Evolutionary conservation across 2,797 vertebrate species (phyloP).

Genomic region (Betta splendens): DNA sequence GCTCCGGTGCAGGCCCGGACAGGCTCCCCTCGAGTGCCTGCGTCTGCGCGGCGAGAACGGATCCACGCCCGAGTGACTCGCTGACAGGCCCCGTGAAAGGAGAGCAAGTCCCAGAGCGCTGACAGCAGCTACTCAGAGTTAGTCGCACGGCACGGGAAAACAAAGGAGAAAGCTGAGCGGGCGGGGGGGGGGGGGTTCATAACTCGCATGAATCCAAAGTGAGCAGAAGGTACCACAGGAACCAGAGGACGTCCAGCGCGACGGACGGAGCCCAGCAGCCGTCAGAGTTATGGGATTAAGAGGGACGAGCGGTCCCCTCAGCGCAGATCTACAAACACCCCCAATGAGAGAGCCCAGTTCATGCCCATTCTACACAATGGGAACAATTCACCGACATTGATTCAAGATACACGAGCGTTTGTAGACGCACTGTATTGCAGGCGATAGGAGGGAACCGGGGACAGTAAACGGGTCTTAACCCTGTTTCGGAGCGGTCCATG

Average conservation of each 20-base stretch:
- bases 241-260: conserved; percentile 24
- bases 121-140: conserved; percentile 56
- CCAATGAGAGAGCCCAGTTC: conserved; percentile 7
- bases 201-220: conserved; percentile 17
- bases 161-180: conserved; percentile 57
- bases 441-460: no score
- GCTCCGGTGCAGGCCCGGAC: conserved; percentile 34
- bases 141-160: conserved; percentile 62
- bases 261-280: conserved; percentile 43
- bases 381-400: no score
- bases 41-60: conserved; percentile 53
- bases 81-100: conserved; percentile 63
- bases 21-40: conserved; percentile 39
- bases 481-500: conserved; percentile 38
- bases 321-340: conserved; percentile 3
- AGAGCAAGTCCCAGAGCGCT: conserved; percentile 61
- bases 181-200: no score
- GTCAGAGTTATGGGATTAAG: conserved; percentile 69
- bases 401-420: no score
- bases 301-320: conserved; percentile 34
- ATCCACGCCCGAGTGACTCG: conserved; percentile 59
- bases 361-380: no score
- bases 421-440: no score
- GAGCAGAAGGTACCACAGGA: conserved; percentile 6
- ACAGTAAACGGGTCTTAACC: no score